These are phyloP conservation scores for Metacarcinus magister DNA, from an alignment of 2,888 invertebrate genomes.

Conservation along the genomic window DNA sequence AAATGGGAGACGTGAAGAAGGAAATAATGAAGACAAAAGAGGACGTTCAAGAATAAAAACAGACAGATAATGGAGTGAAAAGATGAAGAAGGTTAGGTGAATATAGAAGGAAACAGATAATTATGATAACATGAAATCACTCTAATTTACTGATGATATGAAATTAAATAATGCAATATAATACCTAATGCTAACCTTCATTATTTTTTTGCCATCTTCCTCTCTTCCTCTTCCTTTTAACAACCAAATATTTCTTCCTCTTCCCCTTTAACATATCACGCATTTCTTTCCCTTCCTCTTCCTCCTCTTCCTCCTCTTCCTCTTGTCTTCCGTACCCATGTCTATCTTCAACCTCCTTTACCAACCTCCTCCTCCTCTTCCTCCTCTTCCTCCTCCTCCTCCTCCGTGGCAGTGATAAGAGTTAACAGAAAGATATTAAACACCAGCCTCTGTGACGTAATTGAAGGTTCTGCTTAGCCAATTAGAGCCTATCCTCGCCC, in stretches of 20 bases:
- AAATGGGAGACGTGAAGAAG: not conserved
- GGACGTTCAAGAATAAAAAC: not conserved
- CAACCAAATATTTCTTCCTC: not conserved
- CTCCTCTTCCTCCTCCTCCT: not conserved
- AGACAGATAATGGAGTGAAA: not conserved
- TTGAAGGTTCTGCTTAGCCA: slow-evolving; percentile 21
- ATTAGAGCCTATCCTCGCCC: slow-evolving; percentile 51
- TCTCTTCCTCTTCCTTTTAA: not conserved
- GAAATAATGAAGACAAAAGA: not conserved
- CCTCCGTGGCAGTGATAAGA: not conserved
- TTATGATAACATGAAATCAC: not conserved
- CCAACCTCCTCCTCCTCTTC: not conserved
- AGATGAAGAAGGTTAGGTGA: not conserved
- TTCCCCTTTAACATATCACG: not conserved
- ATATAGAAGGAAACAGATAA: not conserved
- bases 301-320: not conserved
- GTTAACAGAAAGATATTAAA: not conserved
- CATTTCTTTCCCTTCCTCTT: not conserved
- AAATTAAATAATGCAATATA: not conserved
- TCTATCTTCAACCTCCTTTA: not conserved
- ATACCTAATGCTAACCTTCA: not conserved
- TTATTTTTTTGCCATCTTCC: too few relatives aligned
- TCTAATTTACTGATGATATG: not conserved
- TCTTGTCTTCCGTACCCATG: not conserved
- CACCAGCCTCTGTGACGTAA: not conserved